These are phyloP conservation scores for Drosophila seguyi DNA, from an alignment of 1,140 invertebrate species.

Conservation along the genomic window DNA sequence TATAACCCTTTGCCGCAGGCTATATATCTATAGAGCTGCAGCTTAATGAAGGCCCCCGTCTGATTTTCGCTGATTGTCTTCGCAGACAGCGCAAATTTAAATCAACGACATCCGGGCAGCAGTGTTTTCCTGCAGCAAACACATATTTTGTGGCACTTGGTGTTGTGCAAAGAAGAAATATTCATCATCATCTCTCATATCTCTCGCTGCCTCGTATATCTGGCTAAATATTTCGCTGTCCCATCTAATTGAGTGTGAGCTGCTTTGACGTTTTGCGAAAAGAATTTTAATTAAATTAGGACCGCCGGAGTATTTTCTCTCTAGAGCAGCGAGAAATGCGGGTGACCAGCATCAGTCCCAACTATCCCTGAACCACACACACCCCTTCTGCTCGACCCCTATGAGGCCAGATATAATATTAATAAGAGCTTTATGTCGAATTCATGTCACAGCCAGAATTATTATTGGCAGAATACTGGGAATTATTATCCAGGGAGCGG, in stretches of 20 bases:
- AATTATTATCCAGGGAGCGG: slow-evolving; percentile 8
- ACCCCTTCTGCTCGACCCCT: slow-evolving; percentile 19
- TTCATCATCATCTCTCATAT: slow-evolving; percentile 37
- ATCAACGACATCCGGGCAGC: slow-evolving; percentile 75
- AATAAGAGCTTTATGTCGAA: slow-evolving; percentile 61
- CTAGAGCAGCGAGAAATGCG: slow-evolving; percentile 44
- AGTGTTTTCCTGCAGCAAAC: slow-evolving; percentile 33
- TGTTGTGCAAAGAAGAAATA: slow-evolving; percentile 22
- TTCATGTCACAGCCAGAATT: slow-evolving; percentile 38
- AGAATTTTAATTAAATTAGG: slow-evolving; percentile 79
- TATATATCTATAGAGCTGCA: slow-evolving; percentile 5
- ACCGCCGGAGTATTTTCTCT: slow-evolving; percentile 9
- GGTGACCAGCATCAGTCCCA: slow-evolving; percentile 27
- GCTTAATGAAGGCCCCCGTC: slow-evolving; percentile 58
- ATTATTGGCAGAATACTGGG: slow-evolving; percentile 40
- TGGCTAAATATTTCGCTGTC: slow-evolving; percentile 11
- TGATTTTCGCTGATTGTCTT: slow-evolving; percentile 74
- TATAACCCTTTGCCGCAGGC: slow-evolving; percentile 31
- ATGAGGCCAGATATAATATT: slow-evolving; percentile 30
- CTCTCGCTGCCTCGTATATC: not conserved
- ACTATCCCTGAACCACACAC: slow-evolving; percentile 4
- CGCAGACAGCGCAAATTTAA: slow-evolving; percentile 72
- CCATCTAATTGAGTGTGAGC: slow-evolving; percentile 62
- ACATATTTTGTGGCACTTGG: slow-evolving; percentile 47
- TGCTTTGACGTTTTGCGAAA: slow-evolving; percentile 65